phyloP scores from a whole-genome alignment of 2,113 vertebrate species.

The Columba livia region DNA sequence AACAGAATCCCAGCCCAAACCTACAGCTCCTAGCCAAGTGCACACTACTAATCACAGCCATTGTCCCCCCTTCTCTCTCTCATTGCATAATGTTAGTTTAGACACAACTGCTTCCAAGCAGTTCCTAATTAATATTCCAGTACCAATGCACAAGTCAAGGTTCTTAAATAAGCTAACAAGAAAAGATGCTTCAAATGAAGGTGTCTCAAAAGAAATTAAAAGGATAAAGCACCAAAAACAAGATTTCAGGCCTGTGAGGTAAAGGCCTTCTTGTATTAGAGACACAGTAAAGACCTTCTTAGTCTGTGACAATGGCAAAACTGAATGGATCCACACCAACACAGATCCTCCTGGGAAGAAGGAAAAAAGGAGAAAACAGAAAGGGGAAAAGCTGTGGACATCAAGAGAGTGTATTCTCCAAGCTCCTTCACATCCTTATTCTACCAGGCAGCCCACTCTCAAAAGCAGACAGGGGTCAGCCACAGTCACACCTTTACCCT shows the following conservation, averaged over 20 bases:
- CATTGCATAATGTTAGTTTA: background rate
- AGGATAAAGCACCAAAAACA: background rate
- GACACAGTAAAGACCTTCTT: background rate
- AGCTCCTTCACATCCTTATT: background rate
- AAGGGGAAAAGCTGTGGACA: background rate
- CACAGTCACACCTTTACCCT: slow-evolving; percentile 24
- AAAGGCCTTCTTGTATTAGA: background rate
- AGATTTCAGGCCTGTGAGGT: background rate
- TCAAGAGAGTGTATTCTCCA: background rate
- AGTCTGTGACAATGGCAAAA: background rate
- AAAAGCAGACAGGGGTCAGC: slow-evolving; percentile 17
- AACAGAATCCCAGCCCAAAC: background rate
- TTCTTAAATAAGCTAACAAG: background rate
- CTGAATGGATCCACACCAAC: background rate
- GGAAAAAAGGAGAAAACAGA: background rate
- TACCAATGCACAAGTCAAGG: background rate
- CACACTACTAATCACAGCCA: background rate
- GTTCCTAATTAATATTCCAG: background rate
- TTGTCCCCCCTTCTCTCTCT: background rate
- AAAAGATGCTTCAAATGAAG: background rate
- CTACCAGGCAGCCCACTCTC: background rate
- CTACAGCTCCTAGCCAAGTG: background rate
- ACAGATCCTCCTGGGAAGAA: background rate
- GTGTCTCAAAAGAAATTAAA: background rate
- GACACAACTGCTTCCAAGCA: background rate